These are phyloP conservation scores for Myotis planiceps DNA, from an alignment of 2,797 vertebrate genomes.

Conservation along the genomic window DNA sequence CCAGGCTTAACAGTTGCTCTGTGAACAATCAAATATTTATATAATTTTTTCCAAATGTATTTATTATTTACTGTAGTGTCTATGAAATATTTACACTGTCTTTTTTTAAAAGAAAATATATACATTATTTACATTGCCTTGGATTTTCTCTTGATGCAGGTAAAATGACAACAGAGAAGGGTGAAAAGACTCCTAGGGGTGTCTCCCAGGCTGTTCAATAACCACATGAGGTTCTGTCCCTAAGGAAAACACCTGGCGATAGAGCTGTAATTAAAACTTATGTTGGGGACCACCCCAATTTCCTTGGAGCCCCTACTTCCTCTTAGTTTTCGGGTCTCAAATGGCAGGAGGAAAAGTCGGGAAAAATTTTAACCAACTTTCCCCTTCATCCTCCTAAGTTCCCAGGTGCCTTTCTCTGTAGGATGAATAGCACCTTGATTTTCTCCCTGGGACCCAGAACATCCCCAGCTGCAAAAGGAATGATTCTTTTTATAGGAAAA, in stretches of 20 bases:
- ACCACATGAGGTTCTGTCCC: slow-evolving; percentile 33
- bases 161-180: slow-evolving; percentile 65
- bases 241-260: slow-evolving; percentile 70
- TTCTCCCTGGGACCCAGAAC: slow-evolving; percentile 31
- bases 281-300: slow-evolving; percentile 46
- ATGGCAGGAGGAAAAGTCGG: slow-evolving; percentile 28
- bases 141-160: slow-evolving; percentile 65
- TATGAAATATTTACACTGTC: slow-evolving; percentile 75
- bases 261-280: slow-evolving; percentile 48
- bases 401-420: slow-evolving; percentile 9
- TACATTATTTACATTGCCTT: slow-evolving; percentile 71
- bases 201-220: background rate
- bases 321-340: slow-evolving; percentile 19
- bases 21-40: slow-evolving; percentile 77
- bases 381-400: background rate
- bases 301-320: slow-evolving; percentile 54
- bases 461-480: slow-evolving; percentile 17
- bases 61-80: slow-evolving; percentile 74
- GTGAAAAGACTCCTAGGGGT: background rate
- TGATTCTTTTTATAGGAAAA: slow-evolving; percentile 23
- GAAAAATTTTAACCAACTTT: background rate
- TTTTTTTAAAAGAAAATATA: slow-evolving; percentile 75
- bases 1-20: slow-evolving; percentile 66
- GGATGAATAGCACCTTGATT: background rate
- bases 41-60: slow-evolving; percentile 77